These are phyloP conservation scores for Mythimna vitellina DNA, from an alignment of 2,888 invertebrate species.

Conservation along the genomic window DNA sequence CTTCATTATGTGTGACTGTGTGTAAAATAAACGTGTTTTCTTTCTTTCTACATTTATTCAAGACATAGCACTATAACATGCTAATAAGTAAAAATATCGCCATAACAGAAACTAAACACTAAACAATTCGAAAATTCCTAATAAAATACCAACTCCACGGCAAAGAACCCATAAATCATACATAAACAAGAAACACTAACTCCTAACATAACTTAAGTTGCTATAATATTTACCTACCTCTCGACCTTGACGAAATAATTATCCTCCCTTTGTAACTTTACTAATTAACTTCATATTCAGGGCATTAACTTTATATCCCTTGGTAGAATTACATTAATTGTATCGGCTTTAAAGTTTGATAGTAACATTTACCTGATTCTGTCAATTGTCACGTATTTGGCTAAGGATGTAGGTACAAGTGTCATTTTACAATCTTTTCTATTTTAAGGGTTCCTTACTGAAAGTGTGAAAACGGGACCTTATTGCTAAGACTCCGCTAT, in stretches of 20 bases:
- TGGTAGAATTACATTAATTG: conserved; percentile 26
- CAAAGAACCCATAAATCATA: conserved; percentile 19
- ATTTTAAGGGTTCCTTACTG: no score
- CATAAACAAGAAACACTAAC: conserved; percentile 34
- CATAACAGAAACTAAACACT: background rate
- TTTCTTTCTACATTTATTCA: background rate
- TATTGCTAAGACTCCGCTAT: no score
- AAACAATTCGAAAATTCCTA: conserved; percentile 6
- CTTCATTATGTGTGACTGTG: no score
- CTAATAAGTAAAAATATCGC: background rate
- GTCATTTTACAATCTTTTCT: no score
- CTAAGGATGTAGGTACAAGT: no score
- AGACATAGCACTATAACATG: background rate
- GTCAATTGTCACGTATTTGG: background rate
- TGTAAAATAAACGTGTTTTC: no score
- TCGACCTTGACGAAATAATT: conserved; percentile 48
- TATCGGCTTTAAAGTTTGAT: conserved; percentile 47
- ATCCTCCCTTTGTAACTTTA: conserved; percentile 37
- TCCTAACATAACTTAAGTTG: conserved; percentile 16
- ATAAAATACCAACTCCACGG: background rate
- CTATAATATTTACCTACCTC: conserved; percentile 39
- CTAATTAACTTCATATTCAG: conserved; percentile 54
- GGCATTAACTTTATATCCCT: conserved; percentile 35
- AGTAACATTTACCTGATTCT: conserved; percentile 12
- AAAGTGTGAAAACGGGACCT: no score